Conservation (phyloP, 2,797 vertebrate genomes). For the Brachyrhaphis roseni region DNA sequence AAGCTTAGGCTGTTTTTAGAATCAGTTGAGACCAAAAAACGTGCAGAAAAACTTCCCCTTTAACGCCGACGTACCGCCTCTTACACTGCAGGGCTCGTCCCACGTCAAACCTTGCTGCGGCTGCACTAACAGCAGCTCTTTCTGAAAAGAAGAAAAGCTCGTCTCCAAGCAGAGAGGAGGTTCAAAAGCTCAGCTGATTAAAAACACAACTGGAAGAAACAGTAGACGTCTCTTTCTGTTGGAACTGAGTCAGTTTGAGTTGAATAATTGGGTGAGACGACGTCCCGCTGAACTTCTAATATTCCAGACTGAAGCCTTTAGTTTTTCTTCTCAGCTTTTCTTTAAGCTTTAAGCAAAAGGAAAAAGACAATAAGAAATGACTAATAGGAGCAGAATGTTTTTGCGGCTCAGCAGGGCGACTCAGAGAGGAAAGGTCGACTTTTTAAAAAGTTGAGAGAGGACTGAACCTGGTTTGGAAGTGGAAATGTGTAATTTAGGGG, state of each 20-base stretch:
- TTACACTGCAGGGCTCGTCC: conserved; percentile 17
- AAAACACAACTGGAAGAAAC: background rate
- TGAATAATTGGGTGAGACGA: conserved; percentile 20
- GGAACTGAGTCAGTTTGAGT: background rate
- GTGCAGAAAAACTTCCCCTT: background rate
- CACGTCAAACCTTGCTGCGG: conserved; percentile 34
- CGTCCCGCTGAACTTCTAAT: background rate
- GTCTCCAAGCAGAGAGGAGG: conserved; percentile 2
- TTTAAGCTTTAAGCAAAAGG: background rate
- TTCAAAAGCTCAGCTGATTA: conserved; percentile 1
- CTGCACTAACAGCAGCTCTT: conserved; percentile 3
- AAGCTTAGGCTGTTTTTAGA: too few species aligned
- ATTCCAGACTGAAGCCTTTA: conserved; percentile 9
- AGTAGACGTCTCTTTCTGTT: conserved; percentile 3
- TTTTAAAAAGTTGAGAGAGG: background rate
- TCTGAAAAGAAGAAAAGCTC: conserved; percentile 2
- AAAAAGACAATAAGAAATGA: background rate
- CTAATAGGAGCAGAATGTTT: background rate
- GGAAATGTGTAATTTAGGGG: conserved; percentile 32
- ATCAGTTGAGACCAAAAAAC: too few species aligned
- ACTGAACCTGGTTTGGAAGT: conserved; percentile 4
- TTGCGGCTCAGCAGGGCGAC: background rate
- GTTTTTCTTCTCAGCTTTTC: conserved; percentile 30
- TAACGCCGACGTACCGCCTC: conserved; percentile 9
- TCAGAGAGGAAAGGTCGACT: background rate